A percentile compares a stretch with the other conserved stretches of the same genome.
These are phyloP conservation scores for Agrenia bidenticulata DNA, from an alignment of 2,888 invertebrate genomes.

Conservation along the genomic window DNA sequence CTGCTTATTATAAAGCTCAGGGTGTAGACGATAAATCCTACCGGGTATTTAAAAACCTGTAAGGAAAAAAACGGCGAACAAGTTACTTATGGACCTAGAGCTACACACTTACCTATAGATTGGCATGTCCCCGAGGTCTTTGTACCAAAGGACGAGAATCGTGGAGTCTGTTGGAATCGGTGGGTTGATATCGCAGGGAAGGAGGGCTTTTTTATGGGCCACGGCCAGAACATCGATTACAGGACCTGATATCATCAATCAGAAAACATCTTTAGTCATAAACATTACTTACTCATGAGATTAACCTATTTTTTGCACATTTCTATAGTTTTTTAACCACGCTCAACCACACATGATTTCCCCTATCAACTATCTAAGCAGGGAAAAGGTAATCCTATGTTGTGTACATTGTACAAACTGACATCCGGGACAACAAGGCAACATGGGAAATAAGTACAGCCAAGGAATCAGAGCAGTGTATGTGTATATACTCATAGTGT, in stretches of 20 bases:
- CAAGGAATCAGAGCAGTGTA: too few relatives aligned
- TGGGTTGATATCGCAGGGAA: conserved; percentile 83
- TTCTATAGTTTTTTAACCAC: not conserved
- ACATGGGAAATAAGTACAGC: too few relatives aligned
- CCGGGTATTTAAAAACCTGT: conserved; percentile 1
- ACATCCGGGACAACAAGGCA: too few relatives aligned
- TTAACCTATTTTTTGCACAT: not conserved
- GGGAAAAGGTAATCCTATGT: too few relatives aligned
- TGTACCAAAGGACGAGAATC: conserved; percentile 86
- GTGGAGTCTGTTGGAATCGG: conserved; percentile 75
- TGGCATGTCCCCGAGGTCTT: conserved; percentile 74
- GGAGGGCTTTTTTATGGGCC: conserved; percentile 73
- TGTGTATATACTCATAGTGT: too few relatives aligned
- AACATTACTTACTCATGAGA: conserved; percentile 33
- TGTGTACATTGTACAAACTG: too few relatives aligned
- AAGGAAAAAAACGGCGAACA: not conserved
- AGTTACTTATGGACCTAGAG: not conserved
- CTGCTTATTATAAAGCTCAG: not conserved
- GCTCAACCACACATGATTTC: not conserved
- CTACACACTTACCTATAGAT: conserved; percentile 75
- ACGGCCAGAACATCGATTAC: conserved; percentile 68
- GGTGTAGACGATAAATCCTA: not conserved
- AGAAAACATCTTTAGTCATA: conserved; percentile 31
- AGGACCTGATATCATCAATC: conserved; percentile 60
- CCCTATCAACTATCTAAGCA: too few relatives aligned